Evolutionary conservation across 2,888 invertebrate genomes (phyloP).

Genomic region (Acanthopleura granulata): DNA sequence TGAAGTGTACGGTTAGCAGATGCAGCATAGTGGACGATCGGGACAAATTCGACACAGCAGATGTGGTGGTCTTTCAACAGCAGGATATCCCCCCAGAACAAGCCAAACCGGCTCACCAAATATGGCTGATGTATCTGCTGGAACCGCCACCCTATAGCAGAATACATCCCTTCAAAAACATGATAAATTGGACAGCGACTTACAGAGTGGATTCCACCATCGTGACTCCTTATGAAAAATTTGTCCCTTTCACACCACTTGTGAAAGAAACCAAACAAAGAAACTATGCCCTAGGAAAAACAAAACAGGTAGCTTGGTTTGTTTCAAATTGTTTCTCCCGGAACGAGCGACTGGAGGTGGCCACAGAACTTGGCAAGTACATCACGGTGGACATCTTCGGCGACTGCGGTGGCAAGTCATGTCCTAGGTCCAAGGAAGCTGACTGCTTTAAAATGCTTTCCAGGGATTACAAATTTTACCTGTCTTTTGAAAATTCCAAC

Average conservation of each 20-base stretch:
- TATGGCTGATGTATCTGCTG: conserved; percentile 93
- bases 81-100: conserved; percentile 60
- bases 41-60: conserved; percentile 81
- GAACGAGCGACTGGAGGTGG: conserved; percentile 89
- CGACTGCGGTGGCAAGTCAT: conserved; percentile 60
- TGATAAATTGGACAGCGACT: conserved; percentile 97
- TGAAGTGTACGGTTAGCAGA: conserved; percentile 88
- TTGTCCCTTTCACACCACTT: conserved; percentile 85
- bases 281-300: conserved; percentile 81
- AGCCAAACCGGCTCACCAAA: conserved; percentile 67
- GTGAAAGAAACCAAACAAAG: conserved; percentile 74
- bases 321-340: conserved; percentile 96
- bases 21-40: conserved; percentile 85
- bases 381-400: conserved; percentile 75
- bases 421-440: conserved; percentile 77
- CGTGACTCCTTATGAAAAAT: conserved; percentile 95
- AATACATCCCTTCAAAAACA: conserved; percentile 78
- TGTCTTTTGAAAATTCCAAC: conserved; percentile 97
- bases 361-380: conserved; percentile 84
- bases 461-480: conserved; percentile 94
- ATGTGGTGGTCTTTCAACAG: conserved; percentile 82
- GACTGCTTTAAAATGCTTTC: conserved; percentile 92
- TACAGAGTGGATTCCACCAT: conserved; percentile 95
- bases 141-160: conserved; percentile 97
- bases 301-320: conserved; percentile 96